phyloP scores from a whole-genome alignment of 2,888 invertebrate species.

The Tineola bisselliella region DNA sequence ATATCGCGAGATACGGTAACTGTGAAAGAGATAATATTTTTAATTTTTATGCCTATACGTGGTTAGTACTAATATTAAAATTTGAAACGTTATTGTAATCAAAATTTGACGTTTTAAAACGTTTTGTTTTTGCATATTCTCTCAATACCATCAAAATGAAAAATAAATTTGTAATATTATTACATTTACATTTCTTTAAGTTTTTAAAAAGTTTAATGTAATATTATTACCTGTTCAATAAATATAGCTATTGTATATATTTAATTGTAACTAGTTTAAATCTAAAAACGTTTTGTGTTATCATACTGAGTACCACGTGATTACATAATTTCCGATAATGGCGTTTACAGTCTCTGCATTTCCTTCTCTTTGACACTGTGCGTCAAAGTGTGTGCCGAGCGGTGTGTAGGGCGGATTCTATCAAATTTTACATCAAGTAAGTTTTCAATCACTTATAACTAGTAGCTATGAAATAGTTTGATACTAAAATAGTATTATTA shows the following conservation, averaged over 20 bases:
- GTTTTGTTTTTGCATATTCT: background rate
- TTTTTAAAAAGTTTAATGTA: too few relatives aligned
- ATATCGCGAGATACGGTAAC: too few relatives aligned
- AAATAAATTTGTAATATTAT: background rate
- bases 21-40: too few relatives aligned
- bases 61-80: background rate
- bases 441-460: background rate
- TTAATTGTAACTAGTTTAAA: background rate
- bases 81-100: background rate
- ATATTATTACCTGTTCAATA: too few relatives aligned
- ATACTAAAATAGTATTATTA: background rate
- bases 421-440: constrained; percentile 29
- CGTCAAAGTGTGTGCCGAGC: constrained; percentile 46
- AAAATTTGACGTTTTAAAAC: background rate
- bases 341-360: constrained; percentile 40
- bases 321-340: constrained; percentile 49
- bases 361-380: constrained; percentile 57
- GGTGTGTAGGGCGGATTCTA: constrained; percentile 47
- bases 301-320: background rate
- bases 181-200: background rate
- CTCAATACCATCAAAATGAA: background rate
- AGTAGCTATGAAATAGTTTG: background rate
- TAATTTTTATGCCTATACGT: too few relatives aligned
- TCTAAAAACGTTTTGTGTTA: background rate
- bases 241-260: too few relatives aligned